phyloP scores from a whole-genome alignment of 2,797 vertebrate genomes.

The Bryconaethiops microstoma region DNA sequence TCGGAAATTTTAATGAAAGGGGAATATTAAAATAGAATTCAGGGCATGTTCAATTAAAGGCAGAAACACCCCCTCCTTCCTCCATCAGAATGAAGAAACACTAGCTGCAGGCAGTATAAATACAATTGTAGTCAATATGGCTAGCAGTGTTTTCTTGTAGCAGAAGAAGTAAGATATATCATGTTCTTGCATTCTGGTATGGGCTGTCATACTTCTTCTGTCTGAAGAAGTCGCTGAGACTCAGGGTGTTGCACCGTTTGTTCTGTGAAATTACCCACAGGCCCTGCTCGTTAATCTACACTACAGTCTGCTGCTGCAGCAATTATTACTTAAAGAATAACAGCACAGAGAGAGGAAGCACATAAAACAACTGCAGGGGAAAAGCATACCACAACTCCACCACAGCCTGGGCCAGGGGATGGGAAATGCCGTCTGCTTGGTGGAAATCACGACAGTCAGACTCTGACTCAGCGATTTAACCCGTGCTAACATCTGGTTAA shows the following conservation, averaged over 20 bases:
- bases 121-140: background rate
- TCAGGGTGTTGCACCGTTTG: slow-evolving; percentile 51
- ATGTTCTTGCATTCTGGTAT: slow-evolving; percentile 38
- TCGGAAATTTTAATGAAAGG: background rate
- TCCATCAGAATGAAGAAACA: slow-evolving; percentile 19
- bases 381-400: slow-evolving; percentile 23
- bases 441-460: slow-evolving; percentile 40
- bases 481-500: slow-evolving; percentile 13
- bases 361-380: slow-evolving; percentile 49
- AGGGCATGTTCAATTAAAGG: slow-evolving; percentile 21
- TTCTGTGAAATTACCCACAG: slow-evolving; percentile 67
- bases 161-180: slow-evolving; percentile 4
- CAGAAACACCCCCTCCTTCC: background rate
- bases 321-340: slow-evolving; percentile 62
- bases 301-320: slow-evolving; percentile 73
- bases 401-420: slow-evolving; percentile 25
- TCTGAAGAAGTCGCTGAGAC: slow-evolving; percentile 44
- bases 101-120: slow-evolving; percentile 3
- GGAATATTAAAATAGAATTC: slow-evolving; percentile 29
- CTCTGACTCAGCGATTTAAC: slow-evolving; percentile 26
- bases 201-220: slow-evolving; percentile 32
- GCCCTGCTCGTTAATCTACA: slow-evolving; percentile 77
- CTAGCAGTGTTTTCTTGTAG: background rate
- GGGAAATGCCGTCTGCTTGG: slow-evolving; percentile 47
- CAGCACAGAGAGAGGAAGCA: slow-evolving; percentile 42